phyloP scores from a whole-genome alignment of 2,888 invertebrate genomes.

The Byasa hedistus region DNA sequence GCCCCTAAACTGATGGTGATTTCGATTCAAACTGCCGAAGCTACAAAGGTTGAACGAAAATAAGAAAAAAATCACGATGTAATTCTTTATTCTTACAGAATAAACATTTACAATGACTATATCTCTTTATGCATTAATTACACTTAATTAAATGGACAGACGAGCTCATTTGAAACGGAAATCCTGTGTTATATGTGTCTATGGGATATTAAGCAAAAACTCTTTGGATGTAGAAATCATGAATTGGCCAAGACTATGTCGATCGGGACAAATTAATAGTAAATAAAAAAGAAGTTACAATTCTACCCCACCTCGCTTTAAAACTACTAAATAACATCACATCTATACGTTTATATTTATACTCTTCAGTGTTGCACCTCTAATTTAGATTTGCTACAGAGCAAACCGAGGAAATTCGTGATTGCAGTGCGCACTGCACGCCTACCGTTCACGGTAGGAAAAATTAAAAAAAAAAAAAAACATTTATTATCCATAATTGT shows the following conservation, averaged over 20 bases:
- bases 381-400: constrained; percentile 4
- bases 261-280: constrained; percentile 23
- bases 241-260: constrained; percentile 7
- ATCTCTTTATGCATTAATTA: constrained; percentile 18
- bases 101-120: constrained; percentile 6
- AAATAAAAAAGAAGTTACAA: constrained; percentile 15
- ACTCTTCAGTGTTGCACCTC: constrained; percentile 29
- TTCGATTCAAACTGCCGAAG: background rate
- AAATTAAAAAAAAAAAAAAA: background rate
- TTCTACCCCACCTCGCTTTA: constrained; percentile 20
- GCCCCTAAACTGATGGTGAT: too few species aligned
- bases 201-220: constrained; percentile 1
- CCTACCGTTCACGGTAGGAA: background rate
- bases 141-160: constrained; percentile 26
- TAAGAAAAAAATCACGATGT: constrained; percentile 1
- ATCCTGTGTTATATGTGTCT: too few species aligned
- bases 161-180: background rate
- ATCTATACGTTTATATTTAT: constrained; percentile 33
- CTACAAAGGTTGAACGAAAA: constrained; percentile 28
- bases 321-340: constrained; percentile 39
- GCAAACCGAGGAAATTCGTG: background rate
- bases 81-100: constrained; percentile 20
- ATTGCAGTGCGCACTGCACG: background rate
- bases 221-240: constrained; percentile 14
- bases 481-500: constrained; percentile 29